Base-by-base conservation (phyloP, 2,797 vertebrate species). In the Phalloptychus januarius region DNA sequence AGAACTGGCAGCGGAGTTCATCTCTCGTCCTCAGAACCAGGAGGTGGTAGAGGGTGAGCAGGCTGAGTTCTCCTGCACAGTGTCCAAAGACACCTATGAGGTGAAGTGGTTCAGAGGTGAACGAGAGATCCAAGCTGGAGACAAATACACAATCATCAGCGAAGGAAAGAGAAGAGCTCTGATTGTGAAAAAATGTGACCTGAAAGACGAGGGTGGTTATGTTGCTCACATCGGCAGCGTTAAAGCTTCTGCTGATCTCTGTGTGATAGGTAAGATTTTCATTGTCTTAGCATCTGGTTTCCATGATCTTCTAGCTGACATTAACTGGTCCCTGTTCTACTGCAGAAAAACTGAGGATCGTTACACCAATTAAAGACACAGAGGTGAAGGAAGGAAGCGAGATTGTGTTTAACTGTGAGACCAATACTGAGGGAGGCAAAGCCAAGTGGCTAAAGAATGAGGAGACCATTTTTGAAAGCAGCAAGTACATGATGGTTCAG, bases 1-100 rank as follows among this genome's bases (percentile, higher is more conserved):
- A 99, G 98, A 99, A 93, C 95, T 99, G 88, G 97, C 98, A 25
- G 98, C 98, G 16, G 98, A 99, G 92, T 99, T 99, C 91, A 97
- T 99, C 82, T 93, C 96, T 70, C 97, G 95, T 83, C 98, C 98
- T 78, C 97, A 99, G 92, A 98, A 96, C 90, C 94, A 97, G 93
- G 97, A 98, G 85, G 96, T 97, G 38, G 96, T 99, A 88, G 98
- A 98, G 86, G 97, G 97, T 61, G 97, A 99, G 88, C 98, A 97
- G 89, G 98, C 96, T 5, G 97, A 99, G 94, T 99, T 99, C 84
- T 83, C 92, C 82, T 99, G 98, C 92, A 96, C 98, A 0, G 97
- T 99, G 78, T 99, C 98, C 76, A 99, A 99, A 85, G 98, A 99
- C 45, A 96, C 95, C 45, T 97, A 97, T 58, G 92, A 96, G 81